Base-by-base conservation (phyloP, 1,140 invertebrate genomes). In the Lutraria rhynchaena region DNA sequence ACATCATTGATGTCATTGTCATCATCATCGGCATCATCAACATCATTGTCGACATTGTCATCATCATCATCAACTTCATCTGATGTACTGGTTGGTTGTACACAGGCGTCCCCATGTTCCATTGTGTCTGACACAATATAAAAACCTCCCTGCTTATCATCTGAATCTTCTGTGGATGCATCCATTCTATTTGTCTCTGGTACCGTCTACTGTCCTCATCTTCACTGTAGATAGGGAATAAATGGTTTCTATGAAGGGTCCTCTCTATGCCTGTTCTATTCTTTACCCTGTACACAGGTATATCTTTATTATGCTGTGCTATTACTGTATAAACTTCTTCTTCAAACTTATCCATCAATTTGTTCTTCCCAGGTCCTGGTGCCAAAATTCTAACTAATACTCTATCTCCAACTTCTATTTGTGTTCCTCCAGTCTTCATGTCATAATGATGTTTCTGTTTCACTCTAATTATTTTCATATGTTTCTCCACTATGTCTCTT, bases 301-400 rank as follows among this genome's bases (percentile, higher is more conserved):
- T 67, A 19, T 67, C 63, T 41, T 37, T 4, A 41, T 35, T 37
- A 7, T 7, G 33, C 22, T 67, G 63, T n/a, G 37, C 63, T 29
- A 67, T 67, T 3, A 67, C 63, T 41, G 7, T 67, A 31, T 67
- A 67, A 46, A 67, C 24, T 4, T 67, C 11, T 37, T 44, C 33
- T 67, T 67, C 63, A 44, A 27, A 67, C 22, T 37, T 67, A 29
- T 67, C 63, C 4, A 35, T 35, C 44, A 67, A 15, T 44, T 67
- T 67, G 22, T 67, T 31, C 44, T 67, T 67, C 3, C 63, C 63
- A 13, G 37, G 33, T 27, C 37, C 37, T 41, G 37, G 63, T 4
- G 29, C 4, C 13, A 67, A 31, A 44, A 67, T 67, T 44, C 44
- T 67, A 13, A 67, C 63, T 27, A 61, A 61, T 35, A 61, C 58